A percentile compares a stretch with the other conserved stretches of the same genome.
Evolutionary conservation across 1,140 invertebrate genomes (phyloP).

Genomic region (Carposina sasakii): DNA sequence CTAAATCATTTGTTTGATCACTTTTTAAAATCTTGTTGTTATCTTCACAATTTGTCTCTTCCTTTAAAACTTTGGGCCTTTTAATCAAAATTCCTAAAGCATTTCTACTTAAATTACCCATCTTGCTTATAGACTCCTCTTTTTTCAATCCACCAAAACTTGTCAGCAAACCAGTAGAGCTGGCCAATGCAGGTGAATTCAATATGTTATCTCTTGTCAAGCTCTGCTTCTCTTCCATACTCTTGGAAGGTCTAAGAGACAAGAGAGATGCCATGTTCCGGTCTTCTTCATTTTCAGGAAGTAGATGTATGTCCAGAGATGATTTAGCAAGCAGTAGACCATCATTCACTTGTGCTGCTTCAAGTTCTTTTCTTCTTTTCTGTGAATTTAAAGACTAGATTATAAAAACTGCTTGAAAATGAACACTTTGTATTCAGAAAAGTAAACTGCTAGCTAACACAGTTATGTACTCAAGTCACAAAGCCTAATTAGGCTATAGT

Average conservation of each 20-base stretch:
- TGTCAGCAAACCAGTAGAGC: constrained; percentile 69
- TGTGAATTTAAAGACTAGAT: constrained; percentile 57
- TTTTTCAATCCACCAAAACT: constrained; percentile 73
- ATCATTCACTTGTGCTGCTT: constrained; percentile 79
- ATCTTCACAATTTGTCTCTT: constrained; percentile 15
- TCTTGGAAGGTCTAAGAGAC: constrained; percentile 74
- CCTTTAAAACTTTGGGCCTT: constrained; percentile 27
- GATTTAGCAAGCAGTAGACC: constrained; percentile 83
- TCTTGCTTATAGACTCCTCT: constrained; percentile 68
- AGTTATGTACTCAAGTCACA: too few species aligned
- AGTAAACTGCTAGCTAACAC: too few species aligned
- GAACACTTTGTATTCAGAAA: too few species aligned
- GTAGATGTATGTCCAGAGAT: constrained; percentile 83
- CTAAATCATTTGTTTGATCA: constrained; percentile 10
- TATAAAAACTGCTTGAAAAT: too few species aligned
- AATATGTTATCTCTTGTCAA: constrained; percentile 71
- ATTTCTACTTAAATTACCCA: constrained; percentile 44
- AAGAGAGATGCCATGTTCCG: constrained; percentile 84
- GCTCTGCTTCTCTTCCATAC: constrained; percentile 70
- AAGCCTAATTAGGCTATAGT: too few species aligned
- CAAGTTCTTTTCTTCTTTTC: constrained; percentile 84
- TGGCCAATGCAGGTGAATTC: constrained; percentile 74
- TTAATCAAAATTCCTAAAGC: constrained; percentile 58
- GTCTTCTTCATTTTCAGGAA: constrained; percentile 87
- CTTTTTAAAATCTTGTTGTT: constrained; percentile 12